Evolutionary conservation across 2,113 vertebrate genomes (phyloP).

Genomic region (Tympanuchus pallidicinctus): DNA sequence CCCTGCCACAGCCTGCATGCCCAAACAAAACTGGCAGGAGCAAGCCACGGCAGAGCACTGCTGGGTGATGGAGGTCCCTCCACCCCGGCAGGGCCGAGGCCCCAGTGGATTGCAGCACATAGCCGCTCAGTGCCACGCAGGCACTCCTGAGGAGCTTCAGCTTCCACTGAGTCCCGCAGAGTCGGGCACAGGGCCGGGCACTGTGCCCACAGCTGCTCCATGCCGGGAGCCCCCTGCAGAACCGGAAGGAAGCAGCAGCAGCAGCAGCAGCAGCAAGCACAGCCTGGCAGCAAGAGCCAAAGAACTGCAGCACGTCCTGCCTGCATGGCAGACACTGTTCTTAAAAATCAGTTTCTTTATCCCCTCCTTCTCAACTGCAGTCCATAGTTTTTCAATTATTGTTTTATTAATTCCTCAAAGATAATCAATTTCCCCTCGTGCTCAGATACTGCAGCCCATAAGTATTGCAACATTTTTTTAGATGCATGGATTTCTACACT

Average conservation of each 20-base stretch:
- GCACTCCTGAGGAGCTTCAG: neutral
- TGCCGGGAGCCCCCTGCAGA: too few species aligned
- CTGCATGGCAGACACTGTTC: rapidly evolving
- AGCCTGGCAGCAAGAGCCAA: rapidly evolving
- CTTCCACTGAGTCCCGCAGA: neutral
- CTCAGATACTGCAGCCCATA: rapidly evolving
- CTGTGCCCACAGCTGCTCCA: too few species aligned
- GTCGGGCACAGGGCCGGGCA: too few species aligned
- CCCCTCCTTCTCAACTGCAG: neutral
- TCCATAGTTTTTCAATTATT: rapidly evolving
- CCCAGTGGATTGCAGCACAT: neutral
- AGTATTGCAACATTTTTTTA: neutral
- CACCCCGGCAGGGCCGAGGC: too few species aligned
- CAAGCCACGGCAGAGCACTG: too few species aligned
- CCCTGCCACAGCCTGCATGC: too few species aligned
- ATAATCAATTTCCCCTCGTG: neutral
- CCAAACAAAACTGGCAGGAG: too few species aligned
- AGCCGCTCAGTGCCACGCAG: neutral
- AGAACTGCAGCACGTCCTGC: rapidly evolving
- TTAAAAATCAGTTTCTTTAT: neutral
- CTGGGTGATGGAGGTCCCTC: too few species aligned
- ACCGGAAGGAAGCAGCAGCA: rapidly evolving
- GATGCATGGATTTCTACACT: neutral
- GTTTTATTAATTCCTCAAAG: neutral
- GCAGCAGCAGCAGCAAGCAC: rapidly evolving